Percentiles rank a stretch among this genome's conserved stretches.
Evolutionary conservation across 2,888 invertebrate genomes (phyloP).

Genomic region (Julus scanicus): DNA sequence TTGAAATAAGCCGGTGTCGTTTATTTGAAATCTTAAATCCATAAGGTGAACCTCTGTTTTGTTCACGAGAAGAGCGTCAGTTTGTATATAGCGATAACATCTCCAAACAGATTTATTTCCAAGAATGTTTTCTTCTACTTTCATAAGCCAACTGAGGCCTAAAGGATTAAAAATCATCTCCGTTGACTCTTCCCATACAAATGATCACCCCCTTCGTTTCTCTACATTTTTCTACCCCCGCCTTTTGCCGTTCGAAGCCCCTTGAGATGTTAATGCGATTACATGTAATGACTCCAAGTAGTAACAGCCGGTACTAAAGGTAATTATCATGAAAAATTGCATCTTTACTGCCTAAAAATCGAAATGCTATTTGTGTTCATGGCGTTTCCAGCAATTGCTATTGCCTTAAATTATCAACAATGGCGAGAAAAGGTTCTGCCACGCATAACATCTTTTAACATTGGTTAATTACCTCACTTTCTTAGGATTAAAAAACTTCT

Average conservation of each 20-base stretch:
- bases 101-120: slow-evolving; percentile 52
- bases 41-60: slow-evolving; percentile 45
- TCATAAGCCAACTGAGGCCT: slow-evolving; percentile 6
- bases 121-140: slow-evolving; percentile 51
- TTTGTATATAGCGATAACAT: slow-evolving; percentile 27
- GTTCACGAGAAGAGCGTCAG: background rate
- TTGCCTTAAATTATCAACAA: slow-evolving; percentile 7
- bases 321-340: slow-evolving; percentile 52
- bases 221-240: background rate
- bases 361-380: background rate
- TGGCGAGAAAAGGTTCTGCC: slow-evolving; percentile 40
- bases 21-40: slow-evolving; percentile 45
- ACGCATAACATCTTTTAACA: slow-evolving; percentile 16
- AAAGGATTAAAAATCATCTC: slow-evolving; percentile 51
- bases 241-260: slow-evolving; percentile 8
- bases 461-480: slow-evolving; percentile 5
- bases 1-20: slow-evolving; percentile 51
- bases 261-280: slow-evolving; percentile 52
- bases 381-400: slow-evolving; percentile 18
- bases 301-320: slow-evolving; percentile 47
- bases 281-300: slow-evolving; percentile 46
- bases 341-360: slow-evolving; percentile 41
- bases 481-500: background rate
- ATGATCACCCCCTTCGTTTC: background rate
- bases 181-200: slow-evolving; percentile 43